Evolutionary conservation across 2,113 vertebrate genomes (phyloP).

Genomic region (Penelope pileata): DNA sequence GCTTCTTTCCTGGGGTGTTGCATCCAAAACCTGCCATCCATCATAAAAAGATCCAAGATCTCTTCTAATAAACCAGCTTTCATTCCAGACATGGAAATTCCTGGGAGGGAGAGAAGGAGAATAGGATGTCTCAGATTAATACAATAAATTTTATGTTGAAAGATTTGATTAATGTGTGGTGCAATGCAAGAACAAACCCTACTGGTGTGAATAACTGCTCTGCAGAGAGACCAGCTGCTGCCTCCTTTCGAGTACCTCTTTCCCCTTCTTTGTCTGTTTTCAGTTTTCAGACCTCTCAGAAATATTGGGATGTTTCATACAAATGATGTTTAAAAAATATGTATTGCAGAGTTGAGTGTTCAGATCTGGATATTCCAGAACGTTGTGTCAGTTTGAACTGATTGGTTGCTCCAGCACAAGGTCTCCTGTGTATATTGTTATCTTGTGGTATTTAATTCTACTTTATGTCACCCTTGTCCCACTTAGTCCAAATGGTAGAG

Average conservation of each 20-base stretch:
- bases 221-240: neutral
- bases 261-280: neutral
- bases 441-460: neutral
- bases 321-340: neutral
- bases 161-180: neutral
- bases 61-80: conserved; percentile 66
- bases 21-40: conserved; percentile 72
- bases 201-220: neutral
- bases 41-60: conserved; percentile 62
- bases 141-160: neutral
- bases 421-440: rapidly evolving
- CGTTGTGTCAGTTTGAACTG: neutral
- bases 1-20: conserved; percentile 72
- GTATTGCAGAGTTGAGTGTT: neutral
- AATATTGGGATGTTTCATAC: neutral
- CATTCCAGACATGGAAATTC: conserved; percentile 73
- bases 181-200: neutral
- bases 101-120: neutral
- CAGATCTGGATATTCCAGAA: neutral
- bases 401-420: neutral
- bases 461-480: neutral
- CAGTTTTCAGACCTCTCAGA: neutral
- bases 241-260: neutral
- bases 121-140: neutral
- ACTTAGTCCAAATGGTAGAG: neutral